Conservation (phyloP, 2,113 vertebrate genomes). For the Eupsittula cactorum region DNA sequence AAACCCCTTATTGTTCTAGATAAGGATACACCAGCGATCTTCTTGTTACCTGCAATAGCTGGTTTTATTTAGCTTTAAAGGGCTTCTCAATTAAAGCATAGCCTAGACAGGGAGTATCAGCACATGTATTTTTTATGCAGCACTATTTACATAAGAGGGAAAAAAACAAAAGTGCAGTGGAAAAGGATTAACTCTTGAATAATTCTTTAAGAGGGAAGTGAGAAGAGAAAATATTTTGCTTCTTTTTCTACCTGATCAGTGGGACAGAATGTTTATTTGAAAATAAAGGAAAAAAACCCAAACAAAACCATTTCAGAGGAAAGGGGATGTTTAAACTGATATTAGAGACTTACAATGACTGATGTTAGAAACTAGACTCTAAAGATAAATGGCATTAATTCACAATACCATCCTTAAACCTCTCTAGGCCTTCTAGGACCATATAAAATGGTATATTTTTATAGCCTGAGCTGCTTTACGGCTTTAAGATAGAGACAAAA, state of each 20-base stretch:
- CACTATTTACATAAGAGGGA: background rate
- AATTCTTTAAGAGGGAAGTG: background rate
- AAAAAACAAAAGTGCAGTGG: background rate
- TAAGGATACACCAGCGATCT: background rate
- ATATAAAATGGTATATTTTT: constrained; percentile 9
- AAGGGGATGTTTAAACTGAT: background rate
- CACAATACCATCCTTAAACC: background rate
- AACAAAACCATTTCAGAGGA: background rate
- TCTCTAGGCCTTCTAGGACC: background rate
- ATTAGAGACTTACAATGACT: background rate
- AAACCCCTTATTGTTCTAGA: background rate
- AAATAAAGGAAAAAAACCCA: background rate
- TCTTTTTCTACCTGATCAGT: background rate
- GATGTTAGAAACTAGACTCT: background rate
- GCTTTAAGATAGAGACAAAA: constrained; percentile 44
- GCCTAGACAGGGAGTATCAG: background rate
- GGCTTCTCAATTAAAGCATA: background rate
- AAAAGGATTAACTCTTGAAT: background rate
- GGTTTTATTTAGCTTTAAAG: background rate
- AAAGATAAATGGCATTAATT: constrained; percentile 45
- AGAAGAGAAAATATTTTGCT: background rate
- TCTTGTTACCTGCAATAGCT: background rate
- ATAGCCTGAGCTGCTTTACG: background rate
- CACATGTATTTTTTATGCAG: background rate
- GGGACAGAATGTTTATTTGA: background rate